Evolutionary conservation across 2,113 vertebrate species (phyloP).

Genomic region (Notechis scutatus): DNA sequence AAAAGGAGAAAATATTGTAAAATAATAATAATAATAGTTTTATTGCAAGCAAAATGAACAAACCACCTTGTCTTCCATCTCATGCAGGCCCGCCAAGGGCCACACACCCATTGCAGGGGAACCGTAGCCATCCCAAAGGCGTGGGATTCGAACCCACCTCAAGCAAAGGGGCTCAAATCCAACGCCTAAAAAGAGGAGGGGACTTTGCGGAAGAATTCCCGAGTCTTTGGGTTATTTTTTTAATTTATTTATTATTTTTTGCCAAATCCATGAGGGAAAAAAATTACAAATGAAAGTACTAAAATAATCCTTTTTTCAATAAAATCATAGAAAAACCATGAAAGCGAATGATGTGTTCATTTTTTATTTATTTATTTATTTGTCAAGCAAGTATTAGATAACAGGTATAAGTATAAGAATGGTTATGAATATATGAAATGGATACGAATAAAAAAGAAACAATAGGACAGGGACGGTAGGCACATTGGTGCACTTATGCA

Average conservation of each 20-base stretch:
- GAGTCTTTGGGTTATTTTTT: conserved; percentile 13
- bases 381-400: too few species aligned
- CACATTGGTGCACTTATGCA: too few species aligned
- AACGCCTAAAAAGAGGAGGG: background rate
- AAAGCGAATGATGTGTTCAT: background rate
- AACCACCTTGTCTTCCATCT: conserved; percentile 42
- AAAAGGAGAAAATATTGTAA: background rate
- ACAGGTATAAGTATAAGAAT: too few species aligned
- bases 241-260: conserved; percentile 33
- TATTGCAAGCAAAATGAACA: conserved; percentile 26
- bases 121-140: background rate
- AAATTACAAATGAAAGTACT: background rate
- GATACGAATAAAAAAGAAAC: too few species aligned
- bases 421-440: too few species aligned
- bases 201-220: background rate
- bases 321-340: conserved; percentile 25
- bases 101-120: background rate
- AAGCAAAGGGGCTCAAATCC: background rate
- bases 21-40: background rate
- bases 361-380: too few species aligned
- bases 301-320: conserved; percentile 33
- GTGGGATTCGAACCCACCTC: background rate
- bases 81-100: conserved; percentile 2
- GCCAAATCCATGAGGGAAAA: conserved; percentile 26
- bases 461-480: too few species aligned